Evolutionary conservation across 2,113 vertebrate species (phyloP).

Genomic region (Rousettus leschenaultii): DNA sequence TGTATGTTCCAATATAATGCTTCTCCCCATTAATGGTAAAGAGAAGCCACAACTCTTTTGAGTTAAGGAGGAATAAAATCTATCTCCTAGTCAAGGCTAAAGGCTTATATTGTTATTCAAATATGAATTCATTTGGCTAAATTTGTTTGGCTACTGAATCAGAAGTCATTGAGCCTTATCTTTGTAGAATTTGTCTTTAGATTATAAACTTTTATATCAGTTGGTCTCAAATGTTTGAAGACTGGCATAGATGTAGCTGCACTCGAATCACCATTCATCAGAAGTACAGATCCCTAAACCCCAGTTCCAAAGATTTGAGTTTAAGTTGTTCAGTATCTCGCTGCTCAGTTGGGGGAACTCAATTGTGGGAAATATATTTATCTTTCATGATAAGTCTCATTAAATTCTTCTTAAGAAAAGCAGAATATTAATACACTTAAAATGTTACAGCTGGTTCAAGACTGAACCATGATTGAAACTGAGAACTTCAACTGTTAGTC

Average conservation of each 20-base stretch:
- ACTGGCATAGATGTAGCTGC: background rate
- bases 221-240: background rate
- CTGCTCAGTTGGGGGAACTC: background rate
- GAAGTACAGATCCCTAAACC: background rate
- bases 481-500: accelerated
- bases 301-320: background rate
- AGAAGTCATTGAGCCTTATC: background rate
- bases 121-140: background rate
- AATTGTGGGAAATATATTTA: background rate
- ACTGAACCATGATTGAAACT: background rate
- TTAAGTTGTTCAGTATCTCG: background rate
- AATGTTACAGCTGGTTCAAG: background rate
- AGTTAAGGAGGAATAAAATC: background rate
- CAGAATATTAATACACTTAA: background rate
- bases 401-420: background rate
- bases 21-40: background rate
- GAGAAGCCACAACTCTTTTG: background rate
- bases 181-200: background rate
- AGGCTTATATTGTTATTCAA: background rate
- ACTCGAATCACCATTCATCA: background rate
- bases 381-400: background rate
- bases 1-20: background rate
- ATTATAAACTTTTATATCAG: background rate
- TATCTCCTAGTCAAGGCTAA: background rate
- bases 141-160: background rate